Evolutionary conservation across 2,797 vertebrate genomes (phyloP), one percentile per base, ranked within the genome.

Genomic region (Ctenopoma multispine): DNA sequence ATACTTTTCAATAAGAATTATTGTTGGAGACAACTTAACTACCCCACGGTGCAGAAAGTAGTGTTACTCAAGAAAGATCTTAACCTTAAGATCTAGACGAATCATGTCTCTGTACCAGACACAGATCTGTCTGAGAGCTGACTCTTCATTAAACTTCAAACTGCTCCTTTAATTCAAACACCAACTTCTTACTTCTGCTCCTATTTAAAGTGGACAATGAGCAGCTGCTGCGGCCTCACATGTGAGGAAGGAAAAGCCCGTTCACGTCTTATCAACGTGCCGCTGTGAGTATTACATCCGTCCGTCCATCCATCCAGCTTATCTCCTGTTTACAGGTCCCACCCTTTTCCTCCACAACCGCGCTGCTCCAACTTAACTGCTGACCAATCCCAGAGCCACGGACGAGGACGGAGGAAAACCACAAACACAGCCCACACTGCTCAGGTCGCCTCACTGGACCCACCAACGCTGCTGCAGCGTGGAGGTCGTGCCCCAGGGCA

Each of bases 251-350:
- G 49, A 54, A 73, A 62, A 41, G 36, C 17, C 29, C 0, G 61
- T 20, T 69, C 15, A 5, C 18, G 2, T 31, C 14, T 75, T 74
- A 83, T 84, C 82, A 50, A 9, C 56, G 24, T 11, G 0, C 27
- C 36, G 54, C 29, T 66, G 56, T 64, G 49, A 40, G 46, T 34
- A 12, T 62, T 56, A 24, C 69, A 69, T 81, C 80, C 74, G 76
- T 70, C 65, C 57, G 15, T 83, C 54, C 57, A 31, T 70, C 67
- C 69, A 49, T 59, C 70, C 66, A 20, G 23, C 87, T 93, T 94
- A 93, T 93, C 92, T 89, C 31, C 63, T 88, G 86, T 88, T 90
- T 91, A 93, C 93, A 92, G 90, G 74, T 51, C 78, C 90, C 92
- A 83, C 93, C 93, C 90, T 87, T 72, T 90, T 92, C 93, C 92